Evolutionary conservation across 2,888 invertebrate genomes (phyloP).

Genomic region (Gasteruption jaculator): DNA sequence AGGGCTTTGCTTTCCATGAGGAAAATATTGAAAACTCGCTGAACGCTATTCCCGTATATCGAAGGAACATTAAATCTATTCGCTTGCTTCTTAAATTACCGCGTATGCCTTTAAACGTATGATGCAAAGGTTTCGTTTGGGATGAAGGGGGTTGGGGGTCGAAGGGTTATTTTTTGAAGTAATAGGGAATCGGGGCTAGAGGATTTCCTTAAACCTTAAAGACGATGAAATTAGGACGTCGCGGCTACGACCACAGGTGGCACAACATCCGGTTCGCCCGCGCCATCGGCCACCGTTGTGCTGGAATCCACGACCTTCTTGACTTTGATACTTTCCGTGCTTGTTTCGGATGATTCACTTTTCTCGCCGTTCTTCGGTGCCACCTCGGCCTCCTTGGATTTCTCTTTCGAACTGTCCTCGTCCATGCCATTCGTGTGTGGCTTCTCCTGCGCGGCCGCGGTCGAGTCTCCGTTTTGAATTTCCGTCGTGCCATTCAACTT

Average conservation of each 20-base stretch:
- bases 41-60: no score
- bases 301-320: conserved; percentile 46
- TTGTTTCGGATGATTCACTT: conserved; percentile 33
- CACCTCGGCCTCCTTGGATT: conserved; percentile 27
- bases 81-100: no score
- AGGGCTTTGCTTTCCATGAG: no score
- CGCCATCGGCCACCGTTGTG: conserved; percentile 42
- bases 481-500: conserved; percentile 36
- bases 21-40: no score
- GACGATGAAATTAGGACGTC: conserved; percentile 46
- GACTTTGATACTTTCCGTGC: conserved; percentile 42
- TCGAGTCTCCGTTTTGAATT: conserved; percentile 34
- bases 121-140: no score
- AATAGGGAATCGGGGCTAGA: no score
- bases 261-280: conserved; percentile 46
- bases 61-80: no score
- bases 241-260: conserved; percentile 47
- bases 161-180: no score
- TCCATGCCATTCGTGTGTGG: conserved; percentile 44
- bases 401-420: conserved; percentile 34
- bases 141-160: no score
- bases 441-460: conserved; percentile 31
- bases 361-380: conserved; percentile 39
- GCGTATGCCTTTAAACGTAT: no score
- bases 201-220: conserved; percentile 36